Conservation (phyloP, 2,797 vertebrate genomes). For the Hapalemur alaotrensis region DNA sequence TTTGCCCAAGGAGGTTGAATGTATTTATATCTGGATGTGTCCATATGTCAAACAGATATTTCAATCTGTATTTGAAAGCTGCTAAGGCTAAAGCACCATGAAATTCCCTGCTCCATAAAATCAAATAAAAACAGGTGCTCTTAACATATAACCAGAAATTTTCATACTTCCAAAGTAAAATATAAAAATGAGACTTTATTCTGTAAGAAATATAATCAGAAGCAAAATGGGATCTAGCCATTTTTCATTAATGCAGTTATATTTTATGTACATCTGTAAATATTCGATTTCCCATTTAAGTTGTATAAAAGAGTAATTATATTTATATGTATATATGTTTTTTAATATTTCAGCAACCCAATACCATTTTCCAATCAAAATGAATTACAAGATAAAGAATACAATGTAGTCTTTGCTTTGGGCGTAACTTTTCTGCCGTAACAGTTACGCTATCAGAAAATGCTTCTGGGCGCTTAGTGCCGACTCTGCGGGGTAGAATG, state of each 20-base stretch:
- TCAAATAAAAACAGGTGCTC: constrained; percentile 9
- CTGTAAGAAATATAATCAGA: constrained; percentile 27
- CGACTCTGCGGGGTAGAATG: neutral
- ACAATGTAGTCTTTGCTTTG: neutral
- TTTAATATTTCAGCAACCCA: neutral
- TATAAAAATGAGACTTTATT: constrained; percentile 36
- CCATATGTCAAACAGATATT: constrained; percentile 66
- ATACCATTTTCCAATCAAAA: constrained; percentile 36
- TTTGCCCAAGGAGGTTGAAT: constrained; percentile 69
- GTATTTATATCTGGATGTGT: constrained; percentile 64
- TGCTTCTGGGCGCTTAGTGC: neutral
- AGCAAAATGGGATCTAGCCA: neutral
- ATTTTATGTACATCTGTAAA: neutral
- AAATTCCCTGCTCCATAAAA: constrained; percentile 20
- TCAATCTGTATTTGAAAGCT: constrained; percentile 61
- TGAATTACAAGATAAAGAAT: neutral
- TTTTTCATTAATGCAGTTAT: neutral
- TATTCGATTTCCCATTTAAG: neutral
- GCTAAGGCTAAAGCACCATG: neutral
- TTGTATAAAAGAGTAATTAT: neutral
- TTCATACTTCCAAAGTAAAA: neutral
- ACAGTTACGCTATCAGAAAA: neutral
- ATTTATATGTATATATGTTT: neutral
- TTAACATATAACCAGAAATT: constrained; percentile 11
- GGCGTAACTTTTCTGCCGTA: neutral